Base-by-base conservation (phyloP, 2,888 invertebrate species). In the Agonopterix alstromeriana region DNA sequence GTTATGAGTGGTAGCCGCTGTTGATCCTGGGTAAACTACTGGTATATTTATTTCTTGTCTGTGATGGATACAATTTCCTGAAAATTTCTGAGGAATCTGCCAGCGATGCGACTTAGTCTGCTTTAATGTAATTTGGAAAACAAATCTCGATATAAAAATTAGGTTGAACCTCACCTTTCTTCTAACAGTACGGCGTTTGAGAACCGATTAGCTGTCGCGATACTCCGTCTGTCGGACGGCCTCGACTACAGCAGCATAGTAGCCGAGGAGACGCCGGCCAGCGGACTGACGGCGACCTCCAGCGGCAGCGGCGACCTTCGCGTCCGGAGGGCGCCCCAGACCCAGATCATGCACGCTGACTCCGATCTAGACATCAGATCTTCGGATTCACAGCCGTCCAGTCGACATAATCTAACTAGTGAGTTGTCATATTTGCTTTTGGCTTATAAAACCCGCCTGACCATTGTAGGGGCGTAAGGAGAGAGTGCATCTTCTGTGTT, bases 181-280 rank as follows among this genome's bases (percentile, higher is more conserved):
- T 38, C n/a, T n/a, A 74, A 42, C 67, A 94, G 98, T 75, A 94
- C 97, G 61, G 97, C 98, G 0, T 98, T 99, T 78, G 98, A 98
- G 67, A 93, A 95, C 67, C 94, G 97, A 45, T 90, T 97, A 65
- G 95, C 98, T 0, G 96, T 99, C 3, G 95, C 95, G 0, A 95
- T 99, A 56, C 82, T 99, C 7, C 93, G 98, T 17, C 90, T 98
- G 35, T 89, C 93, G 0, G 94, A 94, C 60, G 98, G 98, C 0
- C 86, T 98, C 48, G 97, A 98, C 85, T 95, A 93, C 76, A 91
- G 93, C 5, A 45, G 79, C 78, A 43, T 43, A 46, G 90, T 90
- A 43, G 81, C 79, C 42, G 66, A 81, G 54, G 85, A 81, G 17
- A 73, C 78, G 2, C 85, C 84, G 41, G 87, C 79, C 5, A 60